Conservation (phyloP, 1,140 invertebrate genomes). For the Copidosoma floridanum region DNA sequence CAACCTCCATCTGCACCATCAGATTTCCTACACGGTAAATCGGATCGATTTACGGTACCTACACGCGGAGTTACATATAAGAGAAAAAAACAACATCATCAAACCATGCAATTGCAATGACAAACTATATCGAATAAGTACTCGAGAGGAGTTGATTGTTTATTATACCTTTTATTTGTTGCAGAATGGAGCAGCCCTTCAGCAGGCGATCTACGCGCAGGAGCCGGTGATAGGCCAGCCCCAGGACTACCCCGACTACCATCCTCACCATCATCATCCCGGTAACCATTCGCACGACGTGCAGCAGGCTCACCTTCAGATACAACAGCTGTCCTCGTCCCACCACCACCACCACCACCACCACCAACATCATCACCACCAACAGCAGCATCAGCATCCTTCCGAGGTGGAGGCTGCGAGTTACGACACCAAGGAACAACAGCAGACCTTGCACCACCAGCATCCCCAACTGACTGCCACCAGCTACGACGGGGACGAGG, state of each 20-base stretch:
- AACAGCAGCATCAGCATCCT: no score
- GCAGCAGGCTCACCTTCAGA: constrained; percentile 28
- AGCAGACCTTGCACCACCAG: not conserved
- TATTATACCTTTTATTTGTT: no score
- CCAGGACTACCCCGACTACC: constrained; percentile 33
- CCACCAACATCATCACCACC: not conserved
- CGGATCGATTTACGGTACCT: no score
- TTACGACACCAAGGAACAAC: constrained; percentile 4
- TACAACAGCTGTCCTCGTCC: constrained; percentile 24
- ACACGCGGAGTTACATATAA: no score
- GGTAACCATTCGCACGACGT: constrained; percentile 5
- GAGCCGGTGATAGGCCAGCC: constrained; percentile 13
- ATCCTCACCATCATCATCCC: constrained; percentile 27
- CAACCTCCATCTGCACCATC: constrained; percentile 53
- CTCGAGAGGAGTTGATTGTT: no score
- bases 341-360: constrained; percentile 35
- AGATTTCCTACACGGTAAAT: constrained; percentile 42
- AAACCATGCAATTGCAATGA: no score
- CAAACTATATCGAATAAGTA: no score
- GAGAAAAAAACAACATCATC: no score
- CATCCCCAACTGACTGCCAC: not conserved
- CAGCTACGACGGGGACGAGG: constrained; percentile 11
- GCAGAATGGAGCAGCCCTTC: constrained; percentile 21
- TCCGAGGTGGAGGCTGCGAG: not conserved
- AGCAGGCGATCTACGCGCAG: constrained; percentile 27